A percentile compares a stretch with the other conserved stretches of the same genome.
Conservation (phyloP, 2,888 invertebrate genomes). For the Trissoscelio sp. region DNA sequence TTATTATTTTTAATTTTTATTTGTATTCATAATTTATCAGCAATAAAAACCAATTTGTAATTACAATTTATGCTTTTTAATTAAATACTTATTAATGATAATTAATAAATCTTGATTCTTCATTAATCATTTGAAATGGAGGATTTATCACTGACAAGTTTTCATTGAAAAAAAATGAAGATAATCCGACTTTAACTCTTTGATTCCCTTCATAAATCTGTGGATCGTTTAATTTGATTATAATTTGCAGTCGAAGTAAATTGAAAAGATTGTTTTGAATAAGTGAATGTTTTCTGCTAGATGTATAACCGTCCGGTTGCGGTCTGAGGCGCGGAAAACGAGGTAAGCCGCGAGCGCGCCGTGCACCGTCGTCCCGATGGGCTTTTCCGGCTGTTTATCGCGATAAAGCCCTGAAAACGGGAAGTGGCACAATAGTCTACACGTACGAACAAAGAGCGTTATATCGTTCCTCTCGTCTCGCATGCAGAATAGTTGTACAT, state of each 20-base stretch:
- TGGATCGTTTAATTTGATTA: constrained; percentile 37
- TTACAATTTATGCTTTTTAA: not conserved
- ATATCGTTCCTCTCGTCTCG: constrained; percentile 56
- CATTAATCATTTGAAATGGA: not conserved
- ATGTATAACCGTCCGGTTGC: constrained; percentile 55
- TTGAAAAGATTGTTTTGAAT: constrained; percentile 47
- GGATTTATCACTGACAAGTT: not conserved
- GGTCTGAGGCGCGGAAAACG: constrained; percentile 68
- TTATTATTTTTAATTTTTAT: no score
- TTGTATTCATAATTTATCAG: no score
- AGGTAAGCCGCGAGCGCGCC: constrained; percentile 70
- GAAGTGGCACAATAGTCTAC: constrained; percentile 71
- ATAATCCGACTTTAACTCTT: no score
- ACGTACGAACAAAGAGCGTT: constrained; percentile 74
- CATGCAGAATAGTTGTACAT: constrained; percentile 64
- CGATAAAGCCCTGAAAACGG: constrained; percentile 77
- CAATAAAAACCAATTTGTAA: no score
- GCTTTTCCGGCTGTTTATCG: constrained; percentile 79
- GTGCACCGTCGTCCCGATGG: constrained; percentile 74
- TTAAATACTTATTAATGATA: not conserved
- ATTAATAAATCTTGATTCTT: no score
- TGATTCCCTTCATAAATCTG: not conserved
- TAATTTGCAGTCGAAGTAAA: constrained; percentile 38
- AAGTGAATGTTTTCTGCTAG: constrained; percentile 35
- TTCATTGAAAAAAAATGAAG: no score